Percentiles rank a stretch among this genome's conserved stretches.
Conservation (phyloP, 2,113 vertebrate genomes). For the Nerophis ophidion region DNA sequence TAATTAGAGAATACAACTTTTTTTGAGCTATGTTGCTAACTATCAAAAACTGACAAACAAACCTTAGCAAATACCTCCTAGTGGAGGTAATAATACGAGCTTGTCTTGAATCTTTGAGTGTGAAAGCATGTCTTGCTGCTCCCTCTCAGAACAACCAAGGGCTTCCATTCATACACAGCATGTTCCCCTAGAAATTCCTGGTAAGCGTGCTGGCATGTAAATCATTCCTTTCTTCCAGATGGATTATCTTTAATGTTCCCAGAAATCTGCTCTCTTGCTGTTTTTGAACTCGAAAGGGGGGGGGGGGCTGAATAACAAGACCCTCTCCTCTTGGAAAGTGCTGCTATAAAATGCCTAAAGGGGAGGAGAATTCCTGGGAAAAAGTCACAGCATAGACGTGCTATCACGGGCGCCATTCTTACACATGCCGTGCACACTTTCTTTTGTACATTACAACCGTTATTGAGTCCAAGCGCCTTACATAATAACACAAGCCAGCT, state of each 20-base stretch:
- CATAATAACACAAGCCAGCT: not conserved
- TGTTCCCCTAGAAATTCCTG: constrained; percentile 16
- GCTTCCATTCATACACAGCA: not conserved
- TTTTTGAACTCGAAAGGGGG: not conserved
- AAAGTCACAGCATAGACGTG: not conserved
- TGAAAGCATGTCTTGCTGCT: too few species aligned
- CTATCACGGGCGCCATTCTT: too few species aligned
- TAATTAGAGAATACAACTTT: too few species aligned
- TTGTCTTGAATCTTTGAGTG: too few species aligned
- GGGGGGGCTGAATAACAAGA: not conserved
- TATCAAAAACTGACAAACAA: too few species aligned
- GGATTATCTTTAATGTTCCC: constrained; percentile 2
- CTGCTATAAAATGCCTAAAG: not conserved
- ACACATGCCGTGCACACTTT: not conserved
- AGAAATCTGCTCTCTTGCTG: not conserved
- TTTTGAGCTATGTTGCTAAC: too few species aligned
- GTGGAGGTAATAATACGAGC: too few species aligned
- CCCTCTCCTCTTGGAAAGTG: not conserved
- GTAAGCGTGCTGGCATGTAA: constrained; percentile 7
- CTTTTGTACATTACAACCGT: not conserved
- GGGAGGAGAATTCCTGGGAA: constrained; percentile 5
- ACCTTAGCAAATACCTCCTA: too few species aligned
- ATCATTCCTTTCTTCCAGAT: constrained; percentile 11
- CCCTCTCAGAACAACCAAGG: too few species aligned
- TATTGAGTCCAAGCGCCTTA: not conserved